phyloP scores from a whole-genome alignment of 2,888 invertebrate genomes.

The Anodontia alba region DNA sequence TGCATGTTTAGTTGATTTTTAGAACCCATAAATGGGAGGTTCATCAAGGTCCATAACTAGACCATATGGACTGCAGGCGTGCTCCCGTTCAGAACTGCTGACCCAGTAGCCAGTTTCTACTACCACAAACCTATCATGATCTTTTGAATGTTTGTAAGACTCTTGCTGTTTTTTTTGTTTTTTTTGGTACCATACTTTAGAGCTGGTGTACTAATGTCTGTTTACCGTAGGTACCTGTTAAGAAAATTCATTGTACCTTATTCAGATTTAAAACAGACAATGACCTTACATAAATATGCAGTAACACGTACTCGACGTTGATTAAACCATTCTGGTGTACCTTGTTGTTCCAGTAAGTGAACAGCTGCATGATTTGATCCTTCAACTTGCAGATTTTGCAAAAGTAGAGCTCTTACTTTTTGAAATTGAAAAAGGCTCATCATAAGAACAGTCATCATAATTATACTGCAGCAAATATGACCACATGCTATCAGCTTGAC shows the following conservation, averaged over 20 bases:
- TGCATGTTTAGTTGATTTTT: not conserved
- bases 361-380: not conserved
- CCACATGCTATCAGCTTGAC: slow-evolving; percentile 19
- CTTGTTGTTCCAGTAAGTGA: not conserved
- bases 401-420: not conserved
- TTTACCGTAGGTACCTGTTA: not conserved
- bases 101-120: not conserved
- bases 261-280: slow-evolving; percentile 1
- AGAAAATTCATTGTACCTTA: slow-evolving; percentile 6
- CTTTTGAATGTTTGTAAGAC: not conserved
- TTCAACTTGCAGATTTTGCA: slow-evolving; percentile 15
- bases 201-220: not conserved
- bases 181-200: not conserved
- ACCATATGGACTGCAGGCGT: not conserved
- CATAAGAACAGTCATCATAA: slow-evolving; percentile 7
- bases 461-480: slow-evolving; percentile 3
- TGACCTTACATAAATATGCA: slow-evolving; percentile 11
- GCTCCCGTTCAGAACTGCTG: not conserved
- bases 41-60: not conserved
- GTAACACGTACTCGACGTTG: slow-evolving; percentile 18
- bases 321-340: slow-evolving; percentile 2
- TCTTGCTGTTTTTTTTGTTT: not conserved
- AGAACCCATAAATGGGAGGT: not conserved
- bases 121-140: not conserved
- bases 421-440: not conserved